Base-by-base conservation (phyloP, 1,140 invertebrate species). In the Popillia japonica region DNA sequence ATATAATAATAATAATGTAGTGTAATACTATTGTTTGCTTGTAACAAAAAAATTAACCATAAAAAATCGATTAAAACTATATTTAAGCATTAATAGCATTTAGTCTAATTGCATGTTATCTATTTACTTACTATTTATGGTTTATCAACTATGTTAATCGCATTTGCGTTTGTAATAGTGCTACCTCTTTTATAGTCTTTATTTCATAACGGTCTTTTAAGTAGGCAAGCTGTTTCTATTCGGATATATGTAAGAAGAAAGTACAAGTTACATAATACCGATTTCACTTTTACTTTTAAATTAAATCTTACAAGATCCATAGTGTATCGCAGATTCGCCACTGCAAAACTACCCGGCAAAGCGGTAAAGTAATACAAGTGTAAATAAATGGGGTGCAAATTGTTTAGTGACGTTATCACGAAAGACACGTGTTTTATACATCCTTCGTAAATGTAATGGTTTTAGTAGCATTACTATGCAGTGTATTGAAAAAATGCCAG, bases 111-210 rank as follows among this genome's bases (percentile, higher is more conserved):
- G 4, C 2, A 34, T 34, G 27, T 34, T 34, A 4, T 34, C 27
- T 34, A 34, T 34, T 34, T 34, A 34, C 27, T 34, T 34, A 34
- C 27, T 34, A 34, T 34, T 34, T 34, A 34, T 34, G 4, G 27
- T 34, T 34, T 34, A 34, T 34, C 27, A 34, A 34, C 2, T 34
- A 34, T 34, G 27, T 34, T 34, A 34, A 34, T 4, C 27, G 27
- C 4, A 34, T 34, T 34, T 34, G 27, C 27, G 27, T 34, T 34
- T 34, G 27, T 34, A 34, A 34, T 34, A 34, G 1, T 34, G 82
- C 79, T 55, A 81, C 83, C 2, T 82, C 83, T 11, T 79, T 80
- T 76, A 55, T 17, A 14, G 48, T n/a, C 48, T 4, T 17, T 55
- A 68, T 68, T 68, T 68, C 61, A 14, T 68, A 68, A 68, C 27